phyloP scores from a whole-genome alignment of 2,797 vertebrate species.

The Anisognathus igniventris region DNA sequence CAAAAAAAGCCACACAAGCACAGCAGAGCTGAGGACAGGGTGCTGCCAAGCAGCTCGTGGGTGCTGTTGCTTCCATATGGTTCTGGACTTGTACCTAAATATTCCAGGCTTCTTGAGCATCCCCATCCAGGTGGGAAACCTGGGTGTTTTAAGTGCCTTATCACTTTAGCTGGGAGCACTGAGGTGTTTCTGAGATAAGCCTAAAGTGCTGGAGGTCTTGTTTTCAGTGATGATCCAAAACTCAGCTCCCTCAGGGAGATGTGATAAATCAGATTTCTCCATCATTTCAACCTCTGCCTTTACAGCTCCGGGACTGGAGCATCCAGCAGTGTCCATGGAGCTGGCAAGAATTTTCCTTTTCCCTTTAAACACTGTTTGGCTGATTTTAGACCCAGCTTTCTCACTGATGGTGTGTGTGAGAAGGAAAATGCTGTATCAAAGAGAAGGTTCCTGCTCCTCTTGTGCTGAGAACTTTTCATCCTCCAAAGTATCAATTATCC shows the following conservation, averaged over 20 bases:
- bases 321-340: not conserved
- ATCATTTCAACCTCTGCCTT: not conserved
- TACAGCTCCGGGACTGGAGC: not conserved
- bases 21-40: not conserved
- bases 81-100: not conserved
- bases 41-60: not conserved
- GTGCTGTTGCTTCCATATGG: not conserved
- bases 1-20: not conserved
- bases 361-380: not conserved
- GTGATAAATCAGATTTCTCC: not conserved
- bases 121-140: not conserved
- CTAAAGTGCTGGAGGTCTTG: not conserved
- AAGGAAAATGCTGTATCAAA: not conserved
- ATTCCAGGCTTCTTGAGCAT: not conserved
- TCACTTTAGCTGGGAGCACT: not conserved
- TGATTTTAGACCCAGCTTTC: not conserved
- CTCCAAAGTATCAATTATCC: conserved; percentile 18
- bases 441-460: not conserved
- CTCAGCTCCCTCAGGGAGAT: not conserved
- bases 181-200: not conserved
- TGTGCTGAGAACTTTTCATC: conserved; percentile 10
- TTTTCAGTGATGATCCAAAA: not conserved
- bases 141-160: not conserved
- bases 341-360: not conserved
- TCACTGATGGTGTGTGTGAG: not conserved